Conservation (phyloP, 2,113 vertebrate species). For the Athene noctua region DNA sequence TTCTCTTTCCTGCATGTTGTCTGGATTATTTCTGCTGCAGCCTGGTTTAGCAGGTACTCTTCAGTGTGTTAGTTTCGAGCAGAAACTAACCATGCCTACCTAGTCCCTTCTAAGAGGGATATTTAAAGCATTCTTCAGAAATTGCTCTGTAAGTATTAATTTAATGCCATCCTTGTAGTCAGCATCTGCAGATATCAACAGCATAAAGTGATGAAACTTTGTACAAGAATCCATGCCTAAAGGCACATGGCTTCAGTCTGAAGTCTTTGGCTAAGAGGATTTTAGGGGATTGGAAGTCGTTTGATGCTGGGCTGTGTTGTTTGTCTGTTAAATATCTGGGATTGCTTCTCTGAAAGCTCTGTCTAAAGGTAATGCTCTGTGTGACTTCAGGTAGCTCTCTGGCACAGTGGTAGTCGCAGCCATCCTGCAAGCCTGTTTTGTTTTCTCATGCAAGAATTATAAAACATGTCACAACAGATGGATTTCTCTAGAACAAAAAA, state of each 20-base stretch:
- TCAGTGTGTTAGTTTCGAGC: not conserved
- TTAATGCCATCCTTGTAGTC: not conserved
- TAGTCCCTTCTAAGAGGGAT: not conserved
- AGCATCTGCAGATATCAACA: not conserved
- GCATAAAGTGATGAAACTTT: not conserved
- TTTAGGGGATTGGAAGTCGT: not conserved
- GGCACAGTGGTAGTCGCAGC: not conserved
- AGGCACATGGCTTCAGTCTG: not conserved
- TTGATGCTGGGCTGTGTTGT: not conserved
- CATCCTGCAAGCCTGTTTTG: not conserved
- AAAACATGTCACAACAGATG: not conserved
- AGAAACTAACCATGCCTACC: not conserved
- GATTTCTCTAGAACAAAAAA: not conserved
- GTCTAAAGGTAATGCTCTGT: not conserved
- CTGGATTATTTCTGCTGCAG: not conserved
- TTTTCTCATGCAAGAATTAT: not conserved
- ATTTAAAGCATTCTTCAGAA: not conserved
- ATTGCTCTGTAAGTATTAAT: not conserved
- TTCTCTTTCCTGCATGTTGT: accelerated
- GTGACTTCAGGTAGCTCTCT: not conserved
- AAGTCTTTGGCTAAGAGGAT: not conserved
- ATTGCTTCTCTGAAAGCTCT: not conserved
- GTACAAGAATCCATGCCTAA: not conserved
- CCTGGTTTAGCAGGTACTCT: not conserved
- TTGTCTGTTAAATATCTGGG: not conserved